A percentile compares a stretch with the other conserved stretches of the same genome.
These are phyloP conservation scores for Psix sp. DNA, from an alignment of 1,140 invertebrate species.

Conservation along the genomic window DNA sequence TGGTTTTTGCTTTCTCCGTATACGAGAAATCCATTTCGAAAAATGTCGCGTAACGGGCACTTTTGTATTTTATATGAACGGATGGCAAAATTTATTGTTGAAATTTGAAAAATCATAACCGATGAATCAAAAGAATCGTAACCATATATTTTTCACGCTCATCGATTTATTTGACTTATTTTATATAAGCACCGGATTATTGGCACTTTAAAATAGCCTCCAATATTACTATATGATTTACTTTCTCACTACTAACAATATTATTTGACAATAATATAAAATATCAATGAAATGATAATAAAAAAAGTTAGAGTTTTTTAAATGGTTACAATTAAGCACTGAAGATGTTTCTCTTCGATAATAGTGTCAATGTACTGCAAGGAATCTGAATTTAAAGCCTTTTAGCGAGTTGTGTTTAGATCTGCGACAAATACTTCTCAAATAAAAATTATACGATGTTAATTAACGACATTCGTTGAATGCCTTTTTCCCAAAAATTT, in stretches of 20 bases:
- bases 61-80: not conserved
- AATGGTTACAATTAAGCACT: no score
- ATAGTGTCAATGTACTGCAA: conserved; percentile 3
- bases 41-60: conserved; percentile 5
- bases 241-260: no score
- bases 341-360: conserved; percentile 1
- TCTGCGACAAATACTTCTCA: conserved; percentile 26
- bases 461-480: conserved; percentile 3
- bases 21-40: conserved; percentile 12
- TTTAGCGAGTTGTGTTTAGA: conserved; percentile 54
- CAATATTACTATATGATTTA: no score
- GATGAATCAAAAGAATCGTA: conserved; percentile 9
- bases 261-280: no score
- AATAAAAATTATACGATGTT: conserved; percentile 21
- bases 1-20: not conserved
- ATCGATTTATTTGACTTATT: no score
- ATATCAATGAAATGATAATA: no score
- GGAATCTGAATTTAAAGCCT: conserved; percentile 33
- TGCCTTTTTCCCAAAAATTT: not conserved
- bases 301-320: not conserved
- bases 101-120: conserved; percentile 7
- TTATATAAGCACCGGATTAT: no score
- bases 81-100: conserved; percentile 17
- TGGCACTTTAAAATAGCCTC: no score
- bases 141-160: conserved; percentile 3